Base-by-base conservation (phyloP, 35 echinoderm and acorn worm genomes). In the Holothuria glaberrima region DNA sequence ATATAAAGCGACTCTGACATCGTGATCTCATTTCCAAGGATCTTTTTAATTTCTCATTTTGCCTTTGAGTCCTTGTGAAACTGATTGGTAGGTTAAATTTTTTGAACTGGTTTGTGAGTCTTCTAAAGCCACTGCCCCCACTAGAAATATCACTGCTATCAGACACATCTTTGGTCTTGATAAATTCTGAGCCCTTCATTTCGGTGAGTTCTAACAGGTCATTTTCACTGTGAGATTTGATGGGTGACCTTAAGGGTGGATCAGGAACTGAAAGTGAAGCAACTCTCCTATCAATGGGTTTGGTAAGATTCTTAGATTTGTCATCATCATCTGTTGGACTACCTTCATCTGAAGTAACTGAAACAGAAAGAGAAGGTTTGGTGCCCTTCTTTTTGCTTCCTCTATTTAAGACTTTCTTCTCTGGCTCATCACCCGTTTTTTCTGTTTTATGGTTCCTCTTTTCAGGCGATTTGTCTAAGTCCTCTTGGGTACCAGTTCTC, bases 161-260 rank as follows among this genome's bases (percentile, higher is more conserved):
- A 0, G 71, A 79, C 20, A 48, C 44, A 29, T 90, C 78, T 92
- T 71, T 38, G 46, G 77, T 59, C 70, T 88, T 69, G 2, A 65
- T 89, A 18, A 80, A 75, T 41, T 69, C 65, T 22, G 85, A 6
- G 5, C 61, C 85, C 52, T 88, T 59, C 21, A 84, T 68, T 60
- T 99, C 72, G 20, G 76, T 94, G 36, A 94, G 79, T 28, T 91
- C 88, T 24, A 88, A 66, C 5, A 99, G 88, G 16, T 94, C 90
- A 82, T 99, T 99, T 57, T 99, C 97, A 59, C 97, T 99, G 77
- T 99, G 97, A 21, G 97, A 94, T 61, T 94, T 94, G 20, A 92
- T 48, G 5, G 93, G 90, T 4, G 86, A 85, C 70, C 82, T 75
- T 0, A 90, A 35, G 3, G 77, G 57, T 20, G 25, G 5, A 21